Conservation (phyloP, 2,797 vertebrate genomes). For the Malurus leucopterus region DNA sequence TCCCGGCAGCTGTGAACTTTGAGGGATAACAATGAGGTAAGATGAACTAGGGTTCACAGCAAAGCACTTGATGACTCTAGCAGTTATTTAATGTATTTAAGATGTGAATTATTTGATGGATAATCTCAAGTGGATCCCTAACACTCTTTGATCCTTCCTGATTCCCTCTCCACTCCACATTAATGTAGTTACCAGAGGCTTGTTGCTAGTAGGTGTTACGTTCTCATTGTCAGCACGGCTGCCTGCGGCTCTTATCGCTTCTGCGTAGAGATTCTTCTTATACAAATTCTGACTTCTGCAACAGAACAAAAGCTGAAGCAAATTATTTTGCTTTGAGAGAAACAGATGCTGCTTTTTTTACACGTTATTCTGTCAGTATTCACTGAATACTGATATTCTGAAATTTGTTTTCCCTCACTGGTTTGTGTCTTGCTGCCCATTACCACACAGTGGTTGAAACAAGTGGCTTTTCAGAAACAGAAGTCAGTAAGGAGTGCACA, state of each 20-base stretch:
- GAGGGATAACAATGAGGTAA: conserved; percentile 72
- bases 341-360: background rate
- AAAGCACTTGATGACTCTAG: conserved; percentile 60
- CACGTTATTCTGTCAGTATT: background rate
- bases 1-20: conserved; percentile 68
- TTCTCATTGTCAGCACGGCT: conserved; percentile 66
- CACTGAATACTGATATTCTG: background rate
- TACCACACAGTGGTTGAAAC: background rate
- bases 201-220: conserved; percentile 51
- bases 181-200: conserved; percentile 64
- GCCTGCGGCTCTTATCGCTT: conserved; percentile 64
- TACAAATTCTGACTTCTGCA: conserved; percentile 72
- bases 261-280: conserved; percentile 67
- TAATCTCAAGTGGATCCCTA: conserved; percentile 68
- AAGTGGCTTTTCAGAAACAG: background rate
- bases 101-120: conserved; percentile 70
- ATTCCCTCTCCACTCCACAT: conserved; percentile 29
- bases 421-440: background rate
- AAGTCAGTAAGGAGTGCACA: background rate
- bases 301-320: conserved; percentile 41
- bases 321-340: background rate
- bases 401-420: background rate
- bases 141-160: conserved; percentile 63
- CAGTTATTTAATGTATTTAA: conserved; percentile 72
- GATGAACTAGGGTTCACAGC: conserved; percentile 65